phyloP scores from a whole-genome alignment of 2,888 invertebrate genomes.

The Hedychridium roseum region DNA sequence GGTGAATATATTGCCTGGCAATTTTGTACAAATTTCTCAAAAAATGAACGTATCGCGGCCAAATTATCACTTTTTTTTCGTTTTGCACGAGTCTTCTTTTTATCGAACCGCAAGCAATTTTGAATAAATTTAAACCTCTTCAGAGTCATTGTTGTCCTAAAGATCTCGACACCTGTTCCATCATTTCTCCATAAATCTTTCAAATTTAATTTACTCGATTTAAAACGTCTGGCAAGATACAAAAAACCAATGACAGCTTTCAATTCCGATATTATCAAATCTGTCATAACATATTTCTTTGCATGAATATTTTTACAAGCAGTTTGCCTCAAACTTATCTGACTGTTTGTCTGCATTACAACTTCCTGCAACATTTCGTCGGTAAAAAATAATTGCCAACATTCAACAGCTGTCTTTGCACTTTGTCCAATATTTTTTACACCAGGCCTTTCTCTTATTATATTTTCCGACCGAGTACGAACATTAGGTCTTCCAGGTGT shows the following conservation, averaged over 20 bases:
- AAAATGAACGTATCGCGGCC: slow-evolving; percentile 19
- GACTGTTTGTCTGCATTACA: neutral
- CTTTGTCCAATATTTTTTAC: neutral
- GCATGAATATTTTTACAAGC: neutral
- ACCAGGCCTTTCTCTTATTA: neutral
- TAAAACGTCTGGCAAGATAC: neutral
- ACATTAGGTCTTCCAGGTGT: neutral
- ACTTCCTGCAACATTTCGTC: neutral
- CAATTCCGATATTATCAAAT: neutral
- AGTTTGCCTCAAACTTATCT: neutral
- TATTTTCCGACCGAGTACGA: neutral
- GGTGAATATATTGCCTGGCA: slow-evolving; percentile 15
- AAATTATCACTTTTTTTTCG: slow-evolving; percentile 19
- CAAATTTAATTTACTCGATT: neutral
- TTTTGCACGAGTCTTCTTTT: slow-evolving; percentile 7
- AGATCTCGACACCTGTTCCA: slow-evolving; percentile 7
- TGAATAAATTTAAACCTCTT: slow-evolving; percentile 1
- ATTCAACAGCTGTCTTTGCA: neutral
- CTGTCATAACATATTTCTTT: neutral
- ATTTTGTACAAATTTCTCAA: slow-evolving; percentile 12
- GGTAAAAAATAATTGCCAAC: neutral
- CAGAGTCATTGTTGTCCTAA: slow-evolving; percentile 8
- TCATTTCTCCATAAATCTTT: slow-evolving; percentile 13
- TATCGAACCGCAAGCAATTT: slow-evolving; percentile 13
- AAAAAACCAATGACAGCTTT: neutral